phyloP scores from a whole-genome alignment of 2,113 vertebrate genomes.

The Gavialis gangeticus region DNA sequence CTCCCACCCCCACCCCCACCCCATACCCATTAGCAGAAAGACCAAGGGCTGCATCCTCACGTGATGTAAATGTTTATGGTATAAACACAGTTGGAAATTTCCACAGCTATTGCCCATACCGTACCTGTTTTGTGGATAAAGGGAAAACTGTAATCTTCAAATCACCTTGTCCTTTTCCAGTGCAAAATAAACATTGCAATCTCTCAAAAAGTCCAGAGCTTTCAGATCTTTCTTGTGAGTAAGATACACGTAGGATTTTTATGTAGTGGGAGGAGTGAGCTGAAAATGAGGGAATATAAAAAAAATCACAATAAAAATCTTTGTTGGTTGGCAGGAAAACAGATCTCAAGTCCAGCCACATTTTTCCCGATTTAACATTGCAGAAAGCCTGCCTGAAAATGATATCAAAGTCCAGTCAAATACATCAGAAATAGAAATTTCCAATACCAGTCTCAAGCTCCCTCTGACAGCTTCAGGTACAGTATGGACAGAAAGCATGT shows the following conservation, averaged over 20 bases:
- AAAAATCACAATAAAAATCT: neutral
- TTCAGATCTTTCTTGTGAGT: neutral
- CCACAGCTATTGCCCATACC: neutral
- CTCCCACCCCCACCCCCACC: neutral
- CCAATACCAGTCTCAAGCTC: constrained; percentile 73
- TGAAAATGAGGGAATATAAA: neutral
- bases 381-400: constrained; percentile 76
- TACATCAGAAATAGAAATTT: constrained; percentile 77
- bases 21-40: neutral
- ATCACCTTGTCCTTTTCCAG: neutral
- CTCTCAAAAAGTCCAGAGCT: neutral
- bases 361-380: constrained; percentile 75
- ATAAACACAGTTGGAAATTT: neutral
- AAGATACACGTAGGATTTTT: neutral
- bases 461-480: constrained; percentile 91
- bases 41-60: neutral
- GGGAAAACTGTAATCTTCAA: neutral
- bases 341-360: constrained; percentile 70
- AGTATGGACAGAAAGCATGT: neutral
- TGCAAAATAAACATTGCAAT: neutral
- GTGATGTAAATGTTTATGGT: neutral
- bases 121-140: neutral
- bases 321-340: constrained; percentile 81
- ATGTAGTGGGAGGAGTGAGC: neutral
- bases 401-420: constrained; percentile 75